Evolutionary conservation across 2,113 vertebrate genomes (phyloP).

Genomic region (Takifugu flavidus): DNA sequence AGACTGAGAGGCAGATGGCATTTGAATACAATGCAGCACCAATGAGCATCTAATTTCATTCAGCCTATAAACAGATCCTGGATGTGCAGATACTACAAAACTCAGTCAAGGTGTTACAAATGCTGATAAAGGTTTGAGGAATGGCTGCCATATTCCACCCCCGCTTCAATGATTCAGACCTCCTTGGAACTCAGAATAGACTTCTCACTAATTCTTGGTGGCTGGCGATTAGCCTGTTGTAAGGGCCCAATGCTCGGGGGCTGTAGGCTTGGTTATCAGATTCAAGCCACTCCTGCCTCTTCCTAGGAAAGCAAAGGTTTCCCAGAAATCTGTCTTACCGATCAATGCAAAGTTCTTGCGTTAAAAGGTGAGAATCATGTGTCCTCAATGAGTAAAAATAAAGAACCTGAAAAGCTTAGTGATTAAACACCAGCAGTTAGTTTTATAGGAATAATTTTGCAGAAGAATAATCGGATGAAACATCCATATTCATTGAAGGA

Average conservation of each 20-base stretch:
- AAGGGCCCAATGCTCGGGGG: constrained; percentile 28
- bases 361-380: neutral
- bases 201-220: constrained; percentile 45
- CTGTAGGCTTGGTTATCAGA: constrained; percentile 36
- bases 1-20: neutral
- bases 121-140: constrained; percentile 16
- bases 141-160: constrained; percentile 25
- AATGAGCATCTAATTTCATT: constrained; percentile 5
- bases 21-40: neutral
- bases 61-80: constrained; percentile 9
- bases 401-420: too few relatives aligned
- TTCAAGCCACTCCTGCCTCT: constrained; percentile 28
- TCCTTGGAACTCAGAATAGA: constrained; percentile 65
- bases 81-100: constrained; percentile 7
- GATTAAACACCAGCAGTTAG: too few relatives aligned
- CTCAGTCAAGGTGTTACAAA: constrained; percentile 10
- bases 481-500: constrained; percentile 29
- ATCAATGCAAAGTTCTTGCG: constrained; percentile 3
- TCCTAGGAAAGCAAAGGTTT: constrained; percentile 52
- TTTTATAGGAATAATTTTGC: too few relatives aligned
- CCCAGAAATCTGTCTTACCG: neutral
- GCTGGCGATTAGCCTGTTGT: constrained; percentile 49
- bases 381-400: neutral
- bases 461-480: neutral
- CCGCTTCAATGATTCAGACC: constrained; percentile 33